Evolutionary conservation across 2,797 vertebrate species (phyloP), one percentile per base, ranked within the genome.

Genomic region (Ciconia nigra): DNA sequence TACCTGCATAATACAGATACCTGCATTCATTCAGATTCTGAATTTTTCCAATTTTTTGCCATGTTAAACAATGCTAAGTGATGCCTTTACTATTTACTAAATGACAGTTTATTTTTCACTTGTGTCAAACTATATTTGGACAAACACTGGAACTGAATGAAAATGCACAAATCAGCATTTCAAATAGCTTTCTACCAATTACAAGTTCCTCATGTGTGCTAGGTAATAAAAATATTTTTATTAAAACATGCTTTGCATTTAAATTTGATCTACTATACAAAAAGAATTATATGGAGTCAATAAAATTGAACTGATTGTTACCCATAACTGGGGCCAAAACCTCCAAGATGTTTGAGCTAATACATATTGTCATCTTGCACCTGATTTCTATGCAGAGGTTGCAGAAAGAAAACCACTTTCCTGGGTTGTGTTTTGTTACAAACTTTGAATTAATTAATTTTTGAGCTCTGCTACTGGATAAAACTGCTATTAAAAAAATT

Each of bases 91-190:
- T 51, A 33, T 85, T 88, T 80, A 41, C 57, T 81, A 90, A 89
- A 70, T 59, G n/a, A 62, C 46, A 76, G 46, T 76, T 79, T 61
- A 69, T 83, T 88, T 93, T 91, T 39, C 59, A 44, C 35, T 80
- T 51, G 29, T 85, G 51, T 62, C 59, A 83, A 59, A 79, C 24
- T 26, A 46, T 41, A 67, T 71, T 69, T 70, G 90, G 49, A 71
- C 58, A 49, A 89, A 46, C 90, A 51, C 57, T 62, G 51, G 58
- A 90, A 89, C 39, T 35, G 58, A 93, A 92, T 88, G 54, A 90
- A 83, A 96, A 89, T 29, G 31, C 62, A 73, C 70, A 84, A 84
- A 96, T 90, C 78, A 90, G 78, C 77, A 85, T 94, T 90, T 93
- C 78, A 92, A 87, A 84, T 17, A 54, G 21, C 70, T 87, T 71